These are phyloP conservation scores for Acrobasis consociella DNA, from an alignment of 2,888 invertebrate genomes.

Conservation along the genomic window DNA sequence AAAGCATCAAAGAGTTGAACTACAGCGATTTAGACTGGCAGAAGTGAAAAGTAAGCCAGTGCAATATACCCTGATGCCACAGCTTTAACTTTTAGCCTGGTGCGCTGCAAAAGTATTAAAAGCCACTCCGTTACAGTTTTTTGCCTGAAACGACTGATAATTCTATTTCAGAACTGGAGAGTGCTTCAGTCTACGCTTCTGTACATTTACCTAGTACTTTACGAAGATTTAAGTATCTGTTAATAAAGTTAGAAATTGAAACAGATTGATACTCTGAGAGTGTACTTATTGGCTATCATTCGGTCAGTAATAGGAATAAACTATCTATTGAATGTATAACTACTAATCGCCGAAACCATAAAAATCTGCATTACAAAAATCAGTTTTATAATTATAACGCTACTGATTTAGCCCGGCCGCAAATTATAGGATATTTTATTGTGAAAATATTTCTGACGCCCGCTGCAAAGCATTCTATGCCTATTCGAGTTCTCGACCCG, in stretches of 20 bases:
- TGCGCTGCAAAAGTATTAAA: constrained; percentile 52
- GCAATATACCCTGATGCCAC: constrained; percentile 46
- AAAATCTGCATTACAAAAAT: too few relatives aligned
- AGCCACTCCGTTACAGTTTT: constrained; percentile 55
- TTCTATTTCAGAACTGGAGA: constrained; percentile 55
- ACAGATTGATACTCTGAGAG: not conserved
- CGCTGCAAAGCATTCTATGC: too few relatives aligned
- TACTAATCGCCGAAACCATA: too few relatives aligned
- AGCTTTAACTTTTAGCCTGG: constrained; percentile 45
- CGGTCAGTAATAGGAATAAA: not conserved
- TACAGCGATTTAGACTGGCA: constrained; percentile 9
- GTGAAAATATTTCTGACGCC: too few relatives aligned
- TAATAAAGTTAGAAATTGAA: constrained; percentile 5
- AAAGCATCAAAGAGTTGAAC: not conserved
- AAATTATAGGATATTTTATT: too few relatives aligned
- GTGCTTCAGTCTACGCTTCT: constrained; percentile 46
- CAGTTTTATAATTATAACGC: too few relatives aligned
- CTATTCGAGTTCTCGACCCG: too few relatives aligned
- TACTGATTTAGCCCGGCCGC: too few relatives aligned
- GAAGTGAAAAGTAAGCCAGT: constrained; percentile 30
- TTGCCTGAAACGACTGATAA: constrained; percentile 57
- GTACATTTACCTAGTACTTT: constrained; percentile 38
- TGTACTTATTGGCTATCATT: not conserved
- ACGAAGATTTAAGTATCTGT: constrained; percentile 20
- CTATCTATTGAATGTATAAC: too few relatives aligned